Evolutionary conservation across 1,140 invertebrate genomes (phyloP).

Genomic region (Zaprionus camerounensis): DNA sequence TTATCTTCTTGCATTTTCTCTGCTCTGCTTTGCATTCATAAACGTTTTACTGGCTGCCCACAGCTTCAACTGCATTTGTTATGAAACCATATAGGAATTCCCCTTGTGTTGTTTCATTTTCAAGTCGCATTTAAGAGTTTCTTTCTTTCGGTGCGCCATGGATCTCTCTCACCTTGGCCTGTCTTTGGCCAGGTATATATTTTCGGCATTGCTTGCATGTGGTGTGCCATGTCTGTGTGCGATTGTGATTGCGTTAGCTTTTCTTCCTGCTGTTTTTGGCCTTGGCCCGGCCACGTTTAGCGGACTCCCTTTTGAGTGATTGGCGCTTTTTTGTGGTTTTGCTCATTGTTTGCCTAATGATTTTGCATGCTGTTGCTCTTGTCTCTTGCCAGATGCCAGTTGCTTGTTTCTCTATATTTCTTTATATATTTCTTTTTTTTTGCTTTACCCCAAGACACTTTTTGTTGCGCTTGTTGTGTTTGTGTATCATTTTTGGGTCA

Average conservation of each 20-base stretch:
- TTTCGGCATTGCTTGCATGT: conserved; percentile 8
- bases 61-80: neutral
- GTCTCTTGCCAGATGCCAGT: conserved; percentile 12
- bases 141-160: conserved; percentile 14
- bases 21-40: neutral
- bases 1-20: neutral
- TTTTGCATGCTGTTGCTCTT: conserved; percentile 53
- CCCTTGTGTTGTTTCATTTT: neutral
- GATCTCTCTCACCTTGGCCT: conserved; percentile 15
- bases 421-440: neutral
- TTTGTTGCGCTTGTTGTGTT: conserved; percentile 41
- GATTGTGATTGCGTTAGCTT: conserved; percentile 43
- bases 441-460: conserved; percentile 30
- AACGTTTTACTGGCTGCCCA: neutral
- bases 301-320: conserved; percentile 46
- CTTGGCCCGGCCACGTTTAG: conserved; percentile 58
- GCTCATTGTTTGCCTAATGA: conserved; percentile 76
- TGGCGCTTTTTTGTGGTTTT: conserved; percentile 43
- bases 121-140: conserved; percentile 2
- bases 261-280: conserved; percentile 73
- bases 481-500: conserved; percentile 69
- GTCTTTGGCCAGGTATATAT: conserved; percentile 18
- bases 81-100: neutral
- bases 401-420: neutral
- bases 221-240: conserved; percentile 11